Conservation (phyloP, 2,113 vertebrate species). For the Catharus fuscescens region DNA sequence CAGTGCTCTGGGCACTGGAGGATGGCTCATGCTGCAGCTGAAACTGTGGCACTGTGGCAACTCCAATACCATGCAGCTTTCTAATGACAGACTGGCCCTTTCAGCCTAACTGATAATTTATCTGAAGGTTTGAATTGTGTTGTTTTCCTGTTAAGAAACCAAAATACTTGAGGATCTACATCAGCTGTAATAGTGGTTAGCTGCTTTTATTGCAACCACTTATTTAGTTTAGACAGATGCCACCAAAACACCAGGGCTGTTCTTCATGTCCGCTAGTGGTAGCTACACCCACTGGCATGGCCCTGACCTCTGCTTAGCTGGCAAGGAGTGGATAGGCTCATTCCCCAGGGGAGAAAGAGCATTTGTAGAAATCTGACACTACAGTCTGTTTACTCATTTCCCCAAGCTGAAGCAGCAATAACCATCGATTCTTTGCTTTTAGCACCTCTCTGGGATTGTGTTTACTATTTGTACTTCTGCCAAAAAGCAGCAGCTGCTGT, state of each 20-base stretch:
- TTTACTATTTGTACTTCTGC: background rate
- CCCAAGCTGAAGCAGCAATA: background rate
- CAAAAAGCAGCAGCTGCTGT: constrained; percentile 36
- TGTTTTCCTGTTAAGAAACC: background rate
- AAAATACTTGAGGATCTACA: background rate
- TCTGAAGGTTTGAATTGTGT: background rate
- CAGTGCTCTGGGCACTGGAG: rapidly evolving
- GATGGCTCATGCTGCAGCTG: background rate
- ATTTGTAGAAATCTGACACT: constrained; percentile 11
- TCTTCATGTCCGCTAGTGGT: background rate
- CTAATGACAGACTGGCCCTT: background rate
- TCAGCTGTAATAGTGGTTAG: background rate
- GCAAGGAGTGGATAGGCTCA: background rate
- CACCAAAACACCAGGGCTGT: background rate
- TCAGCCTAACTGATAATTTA: background rate
- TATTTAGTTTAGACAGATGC: background rate
- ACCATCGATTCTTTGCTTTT: constrained; percentile 29
- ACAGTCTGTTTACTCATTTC: constrained; percentile 11
- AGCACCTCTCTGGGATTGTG: constrained; percentile 37
- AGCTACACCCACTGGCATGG: background rate
- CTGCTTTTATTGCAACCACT: background rate
- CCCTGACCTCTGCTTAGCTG: background rate
- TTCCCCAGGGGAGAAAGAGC: background rate
- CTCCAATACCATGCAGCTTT: background rate
- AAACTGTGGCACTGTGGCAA: rapidly evolving